Evolutionary conservation across 2,797 vertebrate genomes (phyloP), one percentile per base, ranked within the genome.

Genomic region (Adrianichthys oophorus): DNA sequence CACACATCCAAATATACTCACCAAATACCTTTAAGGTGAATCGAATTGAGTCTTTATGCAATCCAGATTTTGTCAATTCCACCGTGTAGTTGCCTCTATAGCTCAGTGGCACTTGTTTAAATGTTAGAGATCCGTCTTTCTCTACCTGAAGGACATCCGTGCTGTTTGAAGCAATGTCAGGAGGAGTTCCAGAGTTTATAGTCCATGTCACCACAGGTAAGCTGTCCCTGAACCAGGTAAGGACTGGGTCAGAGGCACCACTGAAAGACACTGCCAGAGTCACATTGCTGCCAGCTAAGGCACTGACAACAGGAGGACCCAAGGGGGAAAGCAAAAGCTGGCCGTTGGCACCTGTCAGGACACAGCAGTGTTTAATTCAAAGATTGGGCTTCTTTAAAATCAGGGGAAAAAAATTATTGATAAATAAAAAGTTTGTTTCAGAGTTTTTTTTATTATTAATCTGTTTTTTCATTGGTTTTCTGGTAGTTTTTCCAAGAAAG

Each of bases 21-120:
- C 92, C 87, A 68, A 82, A 91, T 7, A 93, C 84, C 4, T 29
- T 70, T 0, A 93, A 84, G 12, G 53, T 77, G 64, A 92, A 90
- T 4, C 12, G 43, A 8, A 45, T 6, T 0, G 10, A 57, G 1
- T 41, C 58, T 16, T 16, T 40, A 0, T 3, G 6, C 6, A 70
- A 5, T 45, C 89, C 90, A 43, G 82, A 21, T 62, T 91, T 87
- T 3, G 52, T 74, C 37, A 92, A 46, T 47, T 76, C 70, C 4
- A 91, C 37, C 0, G 44, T 86, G 74, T 93, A 93, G 29, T 18
- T 65, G 0, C 58, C 45, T 5, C 62, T 78, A 52, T 78, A 82
- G 4, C 1, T 4, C 4, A 72, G 47, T 0, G 66, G 10, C 18
- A 91, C 85, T 7, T 82, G 70, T 1, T 54, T 26, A 52, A 93